Conservation (phyloP, 2,888 invertebrate species). For the Hypomecis punctinalis region DNA sequence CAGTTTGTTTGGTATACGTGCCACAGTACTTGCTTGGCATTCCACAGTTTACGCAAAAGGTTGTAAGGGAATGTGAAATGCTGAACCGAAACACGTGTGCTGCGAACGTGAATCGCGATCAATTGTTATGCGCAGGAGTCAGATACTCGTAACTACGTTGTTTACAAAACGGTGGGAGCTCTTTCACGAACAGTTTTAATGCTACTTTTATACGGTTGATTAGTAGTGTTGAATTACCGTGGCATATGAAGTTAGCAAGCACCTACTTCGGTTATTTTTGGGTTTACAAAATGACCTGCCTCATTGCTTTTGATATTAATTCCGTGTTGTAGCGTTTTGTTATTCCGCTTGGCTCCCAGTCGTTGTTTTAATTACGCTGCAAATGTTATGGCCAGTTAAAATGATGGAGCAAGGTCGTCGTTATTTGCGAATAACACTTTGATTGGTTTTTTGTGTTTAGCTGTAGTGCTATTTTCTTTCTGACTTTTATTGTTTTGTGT, state of each 20-base stretch:
- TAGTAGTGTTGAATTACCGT: conserved; percentile 42
- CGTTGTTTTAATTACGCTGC: conserved; percentile 19
- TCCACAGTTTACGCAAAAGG: conserved; percentile 34
- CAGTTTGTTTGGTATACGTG: conserved; percentile 1
- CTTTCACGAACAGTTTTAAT: conserved; percentile 34
- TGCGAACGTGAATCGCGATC: conserved; percentile 50
- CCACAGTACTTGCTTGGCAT: neutral
- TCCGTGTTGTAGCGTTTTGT: conserved; percentile 11
- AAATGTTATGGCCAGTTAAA: conserved; percentile 12
- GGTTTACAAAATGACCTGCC: conserved; percentile 52
- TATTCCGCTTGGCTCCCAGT: conserved; percentile 3
- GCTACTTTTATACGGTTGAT: conserved; percentile 8
- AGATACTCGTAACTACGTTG: conserved; percentile 40
- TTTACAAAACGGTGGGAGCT: conserved; percentile 40
- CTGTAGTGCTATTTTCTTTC: neutral
- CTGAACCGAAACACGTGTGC: conserved; percentile 54
- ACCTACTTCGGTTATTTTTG: conserved; percentile 32
- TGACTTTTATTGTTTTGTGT: neutral
- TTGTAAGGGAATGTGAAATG: conserved; percentile 25
- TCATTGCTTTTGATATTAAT: conserved; percentile 33
- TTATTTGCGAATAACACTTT: conserved; percentile 9
- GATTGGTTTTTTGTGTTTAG: neutral
- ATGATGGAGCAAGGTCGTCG: conserved; percentile 15
- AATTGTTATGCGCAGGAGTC: conserved; percentile 35
- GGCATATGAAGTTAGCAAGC: conserved; percentile 26